phyloP scores from a whole-genome alignment of 2,888 invertebrate genomes.

The Erynnis tages region DNA sequence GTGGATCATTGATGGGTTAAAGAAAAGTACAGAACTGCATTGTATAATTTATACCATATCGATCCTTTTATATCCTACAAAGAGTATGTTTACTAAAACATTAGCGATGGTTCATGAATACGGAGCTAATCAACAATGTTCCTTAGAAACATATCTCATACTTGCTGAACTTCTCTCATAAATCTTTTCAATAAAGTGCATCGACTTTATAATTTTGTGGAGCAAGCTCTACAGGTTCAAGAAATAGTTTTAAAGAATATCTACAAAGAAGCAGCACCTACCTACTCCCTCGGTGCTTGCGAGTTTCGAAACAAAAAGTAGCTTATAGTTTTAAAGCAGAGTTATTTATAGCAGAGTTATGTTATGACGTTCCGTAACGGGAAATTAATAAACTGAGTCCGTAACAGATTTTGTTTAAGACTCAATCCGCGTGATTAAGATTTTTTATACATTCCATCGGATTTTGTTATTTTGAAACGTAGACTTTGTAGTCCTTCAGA shows the following conservation, averaged over 20 bases:
- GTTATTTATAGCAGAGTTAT: conserved; percentile 10
- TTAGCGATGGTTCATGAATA: neutral
- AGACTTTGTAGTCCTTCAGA: too few relatives aligned
- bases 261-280: conserved; percentile 16
- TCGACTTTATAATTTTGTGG: conserved; percentile 14
- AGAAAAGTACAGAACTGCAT: too few relatives aligned
- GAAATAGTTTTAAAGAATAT: conserved; percentile 17
- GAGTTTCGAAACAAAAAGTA: conserved; percentile 16
- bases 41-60: too few relatives aligned
- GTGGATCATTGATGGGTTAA: too few relatives aligned
- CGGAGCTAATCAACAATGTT: conserved; percentile 1
- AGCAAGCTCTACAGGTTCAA: conserved; percentile 18
- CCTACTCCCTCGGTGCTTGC: conserved; percentile 1
- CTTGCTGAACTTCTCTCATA: conserved; percentile 19
- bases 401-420: too few relatives aligned
- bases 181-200: conserved; percentile 18
- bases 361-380: neutral
- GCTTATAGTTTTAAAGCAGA: conserved; percentile 10
- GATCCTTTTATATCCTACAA: neutral
- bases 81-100: neutral
- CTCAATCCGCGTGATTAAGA: too few relatives aligned
- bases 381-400: too few relatives aligned
- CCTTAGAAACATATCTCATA: conserved; percentile 9
- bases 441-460: too few relatives aligned
- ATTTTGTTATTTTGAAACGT: too few relatives aligned